These are phyloP conservation scores for Odontophorus gujanensis DNA, from an alignment of 2,113 vertebrate species.

Conservation along the genomic window DNA sequence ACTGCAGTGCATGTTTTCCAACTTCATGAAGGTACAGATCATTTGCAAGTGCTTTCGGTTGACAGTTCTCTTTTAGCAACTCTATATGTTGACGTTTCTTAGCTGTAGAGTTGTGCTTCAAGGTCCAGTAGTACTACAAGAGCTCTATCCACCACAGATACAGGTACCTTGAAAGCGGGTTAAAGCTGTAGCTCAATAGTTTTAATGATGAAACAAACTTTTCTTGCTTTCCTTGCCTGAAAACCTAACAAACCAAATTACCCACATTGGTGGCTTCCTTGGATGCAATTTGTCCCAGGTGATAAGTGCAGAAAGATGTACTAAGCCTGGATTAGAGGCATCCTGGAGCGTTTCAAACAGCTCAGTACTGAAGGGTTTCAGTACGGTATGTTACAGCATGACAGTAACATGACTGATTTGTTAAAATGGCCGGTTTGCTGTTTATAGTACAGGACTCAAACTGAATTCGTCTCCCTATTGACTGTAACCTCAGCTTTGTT, in stretches of 20 bases:
- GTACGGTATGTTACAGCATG: background rate
- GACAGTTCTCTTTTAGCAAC: background rate
- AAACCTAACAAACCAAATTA: background rate
- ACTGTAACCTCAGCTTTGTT: background rate
- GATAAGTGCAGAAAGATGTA: background rate
- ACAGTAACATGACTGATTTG: background rate
- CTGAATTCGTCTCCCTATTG: background rate
- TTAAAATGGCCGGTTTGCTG: background rate
- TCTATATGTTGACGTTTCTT: background rate
- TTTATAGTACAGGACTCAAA: background rate
- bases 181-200: background rate
- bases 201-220: background rate
- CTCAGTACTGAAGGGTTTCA: background rate
- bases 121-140: background rate
- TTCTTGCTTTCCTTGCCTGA: background rate
- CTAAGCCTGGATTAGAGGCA: constrained; percentile 17
- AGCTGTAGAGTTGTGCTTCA: background rate
- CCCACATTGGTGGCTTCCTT: background rate
- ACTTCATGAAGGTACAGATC: background rate
- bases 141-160: background rate
- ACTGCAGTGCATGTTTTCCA: background rate
- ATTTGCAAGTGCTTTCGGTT: background rate
- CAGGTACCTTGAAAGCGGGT: background rate
- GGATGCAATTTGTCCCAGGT: background rate
- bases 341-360: constrained; percentile 19